Evolutionary conservation across 2,888 invertebrate species (phyloP), one percentile per base, ranked within the genome.

Genomic region (Agrotis clavis): DNA sequence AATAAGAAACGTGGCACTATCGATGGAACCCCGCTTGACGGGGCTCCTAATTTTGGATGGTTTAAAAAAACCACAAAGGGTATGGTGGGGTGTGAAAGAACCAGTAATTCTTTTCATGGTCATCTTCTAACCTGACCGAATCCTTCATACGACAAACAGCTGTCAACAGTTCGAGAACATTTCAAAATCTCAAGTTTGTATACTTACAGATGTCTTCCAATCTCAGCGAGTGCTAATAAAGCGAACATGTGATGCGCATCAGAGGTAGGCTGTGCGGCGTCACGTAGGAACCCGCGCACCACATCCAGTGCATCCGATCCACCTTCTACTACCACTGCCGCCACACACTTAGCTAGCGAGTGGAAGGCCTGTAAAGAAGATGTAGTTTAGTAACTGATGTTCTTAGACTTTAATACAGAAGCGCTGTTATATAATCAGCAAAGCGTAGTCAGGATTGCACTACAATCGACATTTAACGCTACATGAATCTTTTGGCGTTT

Each of bases 311-410:
- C 94, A 78, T 94, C 94, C 73, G 89, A 82, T 13, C 98, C 98
- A 90, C 98, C 98, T 62, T 98, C 98, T 67, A 98, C 97, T 18
- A 99, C 99, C 69, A 99, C 97, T 0, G 99, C 99, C 9, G 99
- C 99, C 67, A 99, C 99, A 93, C 99, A 99, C 93, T 99, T 99
- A 9, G 99, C 99, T 87, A 99, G 97, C 35, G 99, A 99, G 94
- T 99, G 99, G 96, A 98, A 99, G 21, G 99, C 99, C 96, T 98
- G 97, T 79, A 45, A 67, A 16, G 62, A 25, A 2, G 4, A 35
- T n/a, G 18, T 35, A n/a, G 2, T 57, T n/a, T 57, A 25, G 35
- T n/a, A n/a, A n/a, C 19, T 14, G 57, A n/a, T 57, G 4, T 14
- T n/a, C 13, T 9, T 48, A 48, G 48, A n/a, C n/a, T n/a, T 6